These are phyloP conservation scores for Trididemnum clinides DNA, from an alignment of 23 tunicate species.

Conservation along the genomic window DNA sequence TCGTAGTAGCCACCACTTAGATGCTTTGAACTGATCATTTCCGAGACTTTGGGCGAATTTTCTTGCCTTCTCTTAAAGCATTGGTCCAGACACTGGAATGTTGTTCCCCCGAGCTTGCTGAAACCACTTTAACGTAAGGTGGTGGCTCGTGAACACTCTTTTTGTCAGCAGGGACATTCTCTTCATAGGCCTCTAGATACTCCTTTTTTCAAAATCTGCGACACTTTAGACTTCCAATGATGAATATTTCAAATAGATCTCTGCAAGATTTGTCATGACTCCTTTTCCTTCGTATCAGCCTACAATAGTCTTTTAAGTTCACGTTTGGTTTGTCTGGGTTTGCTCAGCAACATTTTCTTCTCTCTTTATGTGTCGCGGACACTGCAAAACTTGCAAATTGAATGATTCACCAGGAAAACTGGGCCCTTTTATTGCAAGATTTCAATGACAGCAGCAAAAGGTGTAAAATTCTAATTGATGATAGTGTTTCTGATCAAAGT, in stretches of 20 bases:
- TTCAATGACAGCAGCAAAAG: too few relatives aligned
- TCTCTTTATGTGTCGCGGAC: background rate
- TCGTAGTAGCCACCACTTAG: slow-evolving; percentile 5
- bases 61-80: slow-evolving; percentile 17
- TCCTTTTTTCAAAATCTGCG: background rate
- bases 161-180: background rate
- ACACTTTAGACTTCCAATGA: background rate
- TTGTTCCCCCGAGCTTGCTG: background rate
- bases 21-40: slow-evolving; percentile 14
- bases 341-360: background rate
- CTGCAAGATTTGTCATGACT: background rate
- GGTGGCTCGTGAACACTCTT: background rate
- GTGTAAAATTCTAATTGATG: too few relatives aligned
- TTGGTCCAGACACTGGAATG: slow-evolving; percentile 15
- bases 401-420: too few relatives aligned
- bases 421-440: too few relatives aligned
- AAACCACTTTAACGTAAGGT: too few relatives aligned
- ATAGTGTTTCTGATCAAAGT: too few relatives aligned
- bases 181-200: background rate
- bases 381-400: too few relatives aligned
- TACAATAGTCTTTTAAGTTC: background rate
- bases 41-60: background rate
- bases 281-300: background rate
- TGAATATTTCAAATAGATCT: background rate
- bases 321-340: background rate